Percentiles rank a stretch among this genome's conserved stretches.
Evolutionary conservation across 2,113 vertebrate genomes (phyloP).

Genomic region (Coptodon bakossiorum): DNA sequence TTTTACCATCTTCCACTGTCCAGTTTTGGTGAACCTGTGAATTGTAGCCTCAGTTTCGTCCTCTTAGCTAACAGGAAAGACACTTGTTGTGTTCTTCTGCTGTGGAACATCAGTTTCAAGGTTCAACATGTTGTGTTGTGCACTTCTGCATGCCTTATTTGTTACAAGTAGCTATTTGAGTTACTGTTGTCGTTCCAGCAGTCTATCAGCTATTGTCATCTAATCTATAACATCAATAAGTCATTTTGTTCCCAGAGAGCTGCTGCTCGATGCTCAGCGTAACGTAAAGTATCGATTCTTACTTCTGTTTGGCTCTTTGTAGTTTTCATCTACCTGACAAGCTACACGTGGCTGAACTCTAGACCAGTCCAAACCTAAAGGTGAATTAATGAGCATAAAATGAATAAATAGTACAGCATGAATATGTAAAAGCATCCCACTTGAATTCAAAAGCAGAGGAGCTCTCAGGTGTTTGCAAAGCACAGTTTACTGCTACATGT

Average conservation of each 20-base stretch:
- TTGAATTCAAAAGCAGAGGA: background rate
- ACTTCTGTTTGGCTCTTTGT: background rate
- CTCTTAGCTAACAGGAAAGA: background rate
- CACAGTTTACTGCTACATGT: background rate
- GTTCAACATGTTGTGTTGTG: background rate
- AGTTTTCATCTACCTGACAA: background rate
- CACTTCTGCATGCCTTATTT: background rate
- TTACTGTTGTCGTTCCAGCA: background rate
- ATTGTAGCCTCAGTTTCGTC: background rate
- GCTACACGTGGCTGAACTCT: background rate
- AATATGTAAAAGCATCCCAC: background rate
- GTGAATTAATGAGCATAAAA: background rate
- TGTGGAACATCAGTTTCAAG: background rate
- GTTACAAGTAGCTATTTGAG: background rate
- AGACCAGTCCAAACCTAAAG: background rate
- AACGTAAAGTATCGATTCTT: rapidly evolving
- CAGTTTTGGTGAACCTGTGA: background rate
- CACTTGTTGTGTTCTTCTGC: background rate
- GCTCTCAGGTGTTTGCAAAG: background rate
- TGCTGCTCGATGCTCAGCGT: background rate
- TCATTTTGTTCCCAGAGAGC: background rate
- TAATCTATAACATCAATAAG: background rate
- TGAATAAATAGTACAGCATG: background rate
- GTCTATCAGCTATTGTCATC: background rate
- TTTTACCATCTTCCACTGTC: background rate